Evolutionary conservation across 1,140 invertebrate species (phyloP).

Genomic region (Coenobita brevimanus): DNA sequence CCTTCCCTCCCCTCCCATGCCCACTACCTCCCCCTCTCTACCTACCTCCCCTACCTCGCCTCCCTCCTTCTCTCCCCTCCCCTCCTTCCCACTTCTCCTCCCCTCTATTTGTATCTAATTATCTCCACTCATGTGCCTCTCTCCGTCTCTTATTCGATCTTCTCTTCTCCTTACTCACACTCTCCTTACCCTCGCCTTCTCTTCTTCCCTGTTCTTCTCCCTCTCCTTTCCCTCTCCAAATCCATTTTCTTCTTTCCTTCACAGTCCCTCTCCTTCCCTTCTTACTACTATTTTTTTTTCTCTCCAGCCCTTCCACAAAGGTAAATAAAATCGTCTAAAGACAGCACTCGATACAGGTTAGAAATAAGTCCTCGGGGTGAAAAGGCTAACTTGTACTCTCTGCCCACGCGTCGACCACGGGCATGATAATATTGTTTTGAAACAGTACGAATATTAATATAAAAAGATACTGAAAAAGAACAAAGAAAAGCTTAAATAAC

Average conservation of each 20-base stretch:
- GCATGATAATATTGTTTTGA: no score
- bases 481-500: no score
- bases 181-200: neutral
- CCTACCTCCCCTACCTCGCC: no score
- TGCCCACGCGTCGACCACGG: no score
- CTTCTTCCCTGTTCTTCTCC: neutral
- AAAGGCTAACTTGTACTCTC: no score
- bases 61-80: neutral
- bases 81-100: neutral
- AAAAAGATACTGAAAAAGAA: no score
- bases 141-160: neutral
- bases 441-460: no score
- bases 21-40: neutral
- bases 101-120: no score
- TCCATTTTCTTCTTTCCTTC: neutral
- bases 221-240: neutral
- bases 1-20: neutral
- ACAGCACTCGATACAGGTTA: no score
- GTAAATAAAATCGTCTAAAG: no score
- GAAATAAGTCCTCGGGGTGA: no score
- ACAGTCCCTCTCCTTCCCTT: neutral
- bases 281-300: neutral
- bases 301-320: neutral
- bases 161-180: neutral
- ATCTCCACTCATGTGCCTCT: neutral